Conservation (phyloP, 1,140 invertebrate species). For the Drosophila nigromelanica region DNA sequence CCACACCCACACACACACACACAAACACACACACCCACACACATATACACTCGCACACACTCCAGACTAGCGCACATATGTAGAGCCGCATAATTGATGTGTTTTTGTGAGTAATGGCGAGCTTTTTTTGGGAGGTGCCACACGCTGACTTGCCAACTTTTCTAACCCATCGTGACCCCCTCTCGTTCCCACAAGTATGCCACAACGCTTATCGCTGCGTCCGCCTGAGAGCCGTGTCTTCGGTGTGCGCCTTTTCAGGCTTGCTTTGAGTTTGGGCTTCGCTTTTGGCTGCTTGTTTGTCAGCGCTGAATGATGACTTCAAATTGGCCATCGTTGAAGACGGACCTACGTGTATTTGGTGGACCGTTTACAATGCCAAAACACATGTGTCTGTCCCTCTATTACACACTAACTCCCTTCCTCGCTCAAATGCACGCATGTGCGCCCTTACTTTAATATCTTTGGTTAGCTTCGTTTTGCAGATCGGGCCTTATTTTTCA, state of each 20-base stretch:
- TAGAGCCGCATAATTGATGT: conserved; percentile 72
- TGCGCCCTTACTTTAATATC: conserved; percentile 21
- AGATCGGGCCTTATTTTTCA: background rate
- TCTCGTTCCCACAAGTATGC: background rate
- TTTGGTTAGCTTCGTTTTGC: background rate
- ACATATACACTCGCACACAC: conserved; percentile 31
- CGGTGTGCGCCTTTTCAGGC: conserved; percentile 3
- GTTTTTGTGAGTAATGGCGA: conserved; percentile 78
- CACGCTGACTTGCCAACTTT: conserved; percentile 74
- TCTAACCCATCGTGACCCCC: background rate
- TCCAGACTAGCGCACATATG: conserved; percentile 26
- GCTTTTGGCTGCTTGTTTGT: conserved; percentile 66
- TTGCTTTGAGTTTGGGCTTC: conserved; percentile 21
- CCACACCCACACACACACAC: conserved; percentile 12
- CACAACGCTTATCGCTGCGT: conserved; percentile 34
- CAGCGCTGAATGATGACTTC: conserved; percentile 76
- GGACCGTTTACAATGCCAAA: conserved; percentile 41
- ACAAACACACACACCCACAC: conserved; percentile 20
- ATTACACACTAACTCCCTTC: background rate
- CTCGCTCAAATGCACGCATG: conserved; percentile 6
- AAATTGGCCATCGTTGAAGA: conserved; percentile 74
- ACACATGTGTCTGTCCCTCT: conserved; percentile 52
- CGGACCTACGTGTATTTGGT: conserved; percentile 55
- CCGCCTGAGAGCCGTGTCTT: conserved; percentile 11
- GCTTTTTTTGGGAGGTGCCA: conserved; percentile 51